phyloP scores from a whole-genome alignment of 2,113 vertebrate species.

The Clinocottus analis region DNA sequence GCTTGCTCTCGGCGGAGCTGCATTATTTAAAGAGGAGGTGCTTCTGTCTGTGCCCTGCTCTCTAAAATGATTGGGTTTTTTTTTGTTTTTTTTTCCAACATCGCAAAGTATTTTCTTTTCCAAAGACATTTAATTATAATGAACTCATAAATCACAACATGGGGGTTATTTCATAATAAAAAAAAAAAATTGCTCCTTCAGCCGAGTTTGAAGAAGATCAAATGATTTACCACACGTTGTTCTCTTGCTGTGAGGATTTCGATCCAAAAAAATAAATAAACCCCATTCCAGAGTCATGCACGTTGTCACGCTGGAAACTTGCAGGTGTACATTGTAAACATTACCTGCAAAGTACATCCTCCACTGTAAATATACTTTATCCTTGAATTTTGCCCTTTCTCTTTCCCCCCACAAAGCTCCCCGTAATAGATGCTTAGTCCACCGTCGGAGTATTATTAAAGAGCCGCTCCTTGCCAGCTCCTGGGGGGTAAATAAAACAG shows the following conservation, averaged over 20 bases:
- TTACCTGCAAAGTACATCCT: not conserved
- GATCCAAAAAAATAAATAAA: not conserved
- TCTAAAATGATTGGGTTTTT: slow-evolving; percentile 17
- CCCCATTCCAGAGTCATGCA: not conserved
- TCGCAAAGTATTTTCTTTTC: slow-evolving; percentile 3
- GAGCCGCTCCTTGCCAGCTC: slow-evolving; percentile 43
- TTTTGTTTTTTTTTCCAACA: slow-evolving; percentile 17
- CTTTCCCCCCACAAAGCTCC: slow-evolving; percentile 21
- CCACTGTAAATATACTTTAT: slow-evolving; percentile 1
- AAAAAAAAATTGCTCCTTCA: not conserved
- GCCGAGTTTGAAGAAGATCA: not conserved
- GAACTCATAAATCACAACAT: slow-evolving; percentile 16
- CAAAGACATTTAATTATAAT: slow-evolving; percentile 15
- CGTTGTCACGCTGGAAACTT: not conserved
- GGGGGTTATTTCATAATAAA: slow-evolving; percentile 3
- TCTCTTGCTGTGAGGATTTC: not conserved
- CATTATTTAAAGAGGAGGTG: slow-evolving; percentile 55
- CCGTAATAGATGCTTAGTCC: slow-evolving; percentile 51
- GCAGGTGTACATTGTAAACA: slow-evolving; percentile 2
- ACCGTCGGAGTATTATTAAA: slow-evolving; percentile 48
- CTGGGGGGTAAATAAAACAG: slow-evolving; percentile 68
- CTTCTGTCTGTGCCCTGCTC: slow-evolving; percentile 20
- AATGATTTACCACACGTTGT: not conserved
- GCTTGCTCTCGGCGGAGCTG: slow-evolving; percentile 44
- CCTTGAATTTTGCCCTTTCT: slow-evolving; percentile 39